Conservation (phyloP, 2,888 invertebrate genomes). For the Periphyllus acericola region DNA sequence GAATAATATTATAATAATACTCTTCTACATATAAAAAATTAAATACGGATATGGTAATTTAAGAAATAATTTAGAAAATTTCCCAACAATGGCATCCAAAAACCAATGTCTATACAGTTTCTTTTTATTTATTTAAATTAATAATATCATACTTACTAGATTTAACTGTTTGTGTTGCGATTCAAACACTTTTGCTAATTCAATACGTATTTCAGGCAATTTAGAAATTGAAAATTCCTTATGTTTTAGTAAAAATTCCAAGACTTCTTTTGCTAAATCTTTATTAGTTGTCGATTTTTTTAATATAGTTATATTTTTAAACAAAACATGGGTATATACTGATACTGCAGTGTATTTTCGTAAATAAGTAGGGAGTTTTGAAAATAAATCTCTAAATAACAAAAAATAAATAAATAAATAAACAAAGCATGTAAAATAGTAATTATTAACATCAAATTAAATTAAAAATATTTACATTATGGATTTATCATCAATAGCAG, state of each 20-base stretch:
- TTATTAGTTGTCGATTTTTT: constrained; percentile 66
- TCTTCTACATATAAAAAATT: no score
- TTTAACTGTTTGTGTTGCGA: constrained; percentile 68
- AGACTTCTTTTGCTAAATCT: constrained; percentile 70
- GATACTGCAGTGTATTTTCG: constrained; percentile 72
- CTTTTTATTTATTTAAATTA: neutral
- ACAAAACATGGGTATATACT: constrained; percentile 68
- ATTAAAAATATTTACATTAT: constrained; percentile 20
- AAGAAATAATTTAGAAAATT: neutral
- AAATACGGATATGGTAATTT: no score
- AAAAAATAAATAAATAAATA: constrained; percentile 1
- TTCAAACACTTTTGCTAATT: constrained; percentile 74
- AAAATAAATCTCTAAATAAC: constrained; percentile 64
- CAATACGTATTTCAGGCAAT: constrained; percentile 72
- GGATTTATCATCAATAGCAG: constrained; percentile 64
- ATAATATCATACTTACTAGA: constrained; percentile 50
- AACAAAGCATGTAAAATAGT: neutral
- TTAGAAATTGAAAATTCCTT: constrained; percentile 69
- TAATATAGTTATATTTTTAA: constrained; percentile 68
- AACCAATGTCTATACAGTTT: neutral
- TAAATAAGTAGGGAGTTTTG: constrained; percentile 70
- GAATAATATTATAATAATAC: no score
- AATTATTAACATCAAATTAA: neutral
- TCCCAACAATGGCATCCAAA: neutral
- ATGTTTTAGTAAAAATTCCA: constrained; percentile 71